Evolutionary conservation across 2,797 vertebrate species (phyloP), one percentile per base, ranked within the genome.

Genomic region (Syngnathus rostellatus): DNA sequence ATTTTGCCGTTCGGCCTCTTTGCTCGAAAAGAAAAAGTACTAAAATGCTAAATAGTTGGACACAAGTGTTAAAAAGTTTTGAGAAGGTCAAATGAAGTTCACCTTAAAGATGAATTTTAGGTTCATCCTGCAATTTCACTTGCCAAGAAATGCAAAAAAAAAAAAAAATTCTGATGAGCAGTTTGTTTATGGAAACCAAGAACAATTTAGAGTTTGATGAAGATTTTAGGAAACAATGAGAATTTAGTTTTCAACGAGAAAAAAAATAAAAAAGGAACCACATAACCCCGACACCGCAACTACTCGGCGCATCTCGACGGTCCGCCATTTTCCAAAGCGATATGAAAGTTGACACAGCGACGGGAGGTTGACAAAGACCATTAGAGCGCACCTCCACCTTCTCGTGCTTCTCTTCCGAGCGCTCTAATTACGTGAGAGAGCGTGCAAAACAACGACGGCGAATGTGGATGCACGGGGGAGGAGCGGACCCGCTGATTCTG

Each of bases 301-400:
- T 74, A 41, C 72, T 73, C 41, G 65, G 75, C 77, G 60, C 75
- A 84, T 72, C 65, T 79, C 74, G 79, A 74, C 77, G 80, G 79
- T 79, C 76, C 83, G 46, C 60, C 60, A 62, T 43, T 45, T 62
- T 25, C 19, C 59, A 17, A 14, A 10, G 83, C 81, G 69, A 85
- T 85, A 91, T 88, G 85, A 86, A 86, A 88, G 80, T 81, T 88
- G 90, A 90, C 90, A 91, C 76, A 79, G n/a, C 78, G 64, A 82
- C 79, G 60, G 89, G 90, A 89, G 86, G 87, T 83, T 88, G 89
- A 90, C 91, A 91, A 84, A 90, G 88, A 80, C 65, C 60, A 91
- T 92, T 88, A 92, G 77, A 84, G 64, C 70, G 72, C 78, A 74
- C 84, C 77, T 50, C 77, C 37, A 75, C 74, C 53, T 70, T 75